A percentile compares a stretch with the other conserved stretches of the same genome.
Conservation (phyloP, 2,888 invertebrate genomes). For the Leucophenga maculata region DNA sequence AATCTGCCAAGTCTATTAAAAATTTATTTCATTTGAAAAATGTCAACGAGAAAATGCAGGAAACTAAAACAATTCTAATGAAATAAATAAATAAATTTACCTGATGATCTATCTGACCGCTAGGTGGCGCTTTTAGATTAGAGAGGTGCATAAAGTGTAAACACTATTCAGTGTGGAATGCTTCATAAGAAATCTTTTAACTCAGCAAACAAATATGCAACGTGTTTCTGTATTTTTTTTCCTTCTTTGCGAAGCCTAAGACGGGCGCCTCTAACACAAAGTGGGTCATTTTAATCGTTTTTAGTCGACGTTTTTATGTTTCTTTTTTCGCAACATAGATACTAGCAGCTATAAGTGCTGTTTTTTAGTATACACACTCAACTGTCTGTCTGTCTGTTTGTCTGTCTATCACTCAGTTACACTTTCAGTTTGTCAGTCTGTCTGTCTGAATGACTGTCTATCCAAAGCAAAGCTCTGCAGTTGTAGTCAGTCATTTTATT, state of each 20-base stretch:
- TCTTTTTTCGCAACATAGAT: conserved; percentile 15
- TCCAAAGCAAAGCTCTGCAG: conserved; percentile 27
- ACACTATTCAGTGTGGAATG: no score
- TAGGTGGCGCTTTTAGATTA: no score
- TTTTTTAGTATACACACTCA: neutral
- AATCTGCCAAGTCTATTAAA: no score
- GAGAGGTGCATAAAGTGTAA: no score
- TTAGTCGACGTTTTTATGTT: conserved; percentile 10
- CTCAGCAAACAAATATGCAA: neutral
- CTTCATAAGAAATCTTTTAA: no score
- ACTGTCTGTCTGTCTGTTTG: neutral
- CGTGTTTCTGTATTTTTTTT: neutral
- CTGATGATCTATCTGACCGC: no score
- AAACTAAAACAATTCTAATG: no score
- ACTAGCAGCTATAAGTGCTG: neutral
- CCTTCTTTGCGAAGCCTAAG: neutral
- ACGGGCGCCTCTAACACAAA: conserved; percentile 38
- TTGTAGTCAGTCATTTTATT: neutral
- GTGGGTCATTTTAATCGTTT: conserved; percentile 62
- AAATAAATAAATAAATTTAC: no score
- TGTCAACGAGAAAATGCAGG: no score
- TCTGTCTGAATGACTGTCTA: conserved; percentile 25
- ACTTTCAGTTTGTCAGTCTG: neutral
- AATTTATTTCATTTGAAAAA: no score
- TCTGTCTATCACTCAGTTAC: conserved; percentile 5